phyloP scores from a whole-genome alignment of 2,888 invertebrate species.

The Caenorhabditis angaria region DNA sequence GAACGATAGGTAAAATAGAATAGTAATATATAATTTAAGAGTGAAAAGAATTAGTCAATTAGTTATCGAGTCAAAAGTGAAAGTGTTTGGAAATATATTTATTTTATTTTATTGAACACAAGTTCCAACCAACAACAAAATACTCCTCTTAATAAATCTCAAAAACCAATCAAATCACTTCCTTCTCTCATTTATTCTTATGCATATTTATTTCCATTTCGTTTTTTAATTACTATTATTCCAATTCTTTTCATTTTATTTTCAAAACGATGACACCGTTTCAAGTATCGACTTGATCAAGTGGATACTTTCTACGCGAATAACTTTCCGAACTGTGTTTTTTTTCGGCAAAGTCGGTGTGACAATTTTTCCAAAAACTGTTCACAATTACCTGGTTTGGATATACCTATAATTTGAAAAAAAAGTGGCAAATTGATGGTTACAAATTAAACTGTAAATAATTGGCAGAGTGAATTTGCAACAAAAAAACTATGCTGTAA shows the following conservation, averaged over 20 bases:
- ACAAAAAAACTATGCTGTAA: too few relatives aligned
- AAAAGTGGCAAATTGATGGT: neutral
- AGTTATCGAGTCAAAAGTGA: conserved; percentile 1
- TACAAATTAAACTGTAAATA: neutral
- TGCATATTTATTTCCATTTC: neutral
- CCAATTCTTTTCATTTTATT: neutral
- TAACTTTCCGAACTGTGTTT: neutral
- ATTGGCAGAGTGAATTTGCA: neutral
- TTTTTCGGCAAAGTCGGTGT: neutral
- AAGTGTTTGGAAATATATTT: neutral
- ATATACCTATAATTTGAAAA: neutral
- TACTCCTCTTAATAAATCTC: neutral
- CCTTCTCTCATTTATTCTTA: neutral
- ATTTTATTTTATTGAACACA: too few relatives aligned
- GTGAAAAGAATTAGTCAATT: neutral
- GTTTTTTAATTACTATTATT: neutral
- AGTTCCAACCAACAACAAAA: neutral
- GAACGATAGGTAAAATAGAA: neutral
- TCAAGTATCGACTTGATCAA: conserved; percentile 2
- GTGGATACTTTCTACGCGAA: too few relatives aligned
- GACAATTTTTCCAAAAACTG: neutral
- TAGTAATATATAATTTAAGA: too few relatives aligned
- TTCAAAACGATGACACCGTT: conserved; percentile 2
- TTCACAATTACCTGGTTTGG: neutral
- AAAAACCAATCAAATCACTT: conserved; percentile 4